Conservation (phyloP, 2,113 vertebrate species). For the Octodon degus region DNA sequence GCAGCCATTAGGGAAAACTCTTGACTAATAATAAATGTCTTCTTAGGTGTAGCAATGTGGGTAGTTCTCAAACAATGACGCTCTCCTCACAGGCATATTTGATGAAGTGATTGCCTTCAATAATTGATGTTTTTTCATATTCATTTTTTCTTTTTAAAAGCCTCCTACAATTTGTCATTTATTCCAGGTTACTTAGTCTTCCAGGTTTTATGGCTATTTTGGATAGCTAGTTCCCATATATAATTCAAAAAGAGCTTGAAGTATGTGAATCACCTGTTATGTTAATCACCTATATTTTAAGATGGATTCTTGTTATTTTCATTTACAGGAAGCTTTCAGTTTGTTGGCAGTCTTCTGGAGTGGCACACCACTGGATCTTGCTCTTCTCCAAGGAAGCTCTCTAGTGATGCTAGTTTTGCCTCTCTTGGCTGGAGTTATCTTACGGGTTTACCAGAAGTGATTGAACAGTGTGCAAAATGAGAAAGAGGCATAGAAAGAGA, state of each 20-base stretch:
- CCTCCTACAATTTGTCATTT: not conserved
- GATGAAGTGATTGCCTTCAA: not conserved
- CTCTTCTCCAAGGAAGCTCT: not conserved
- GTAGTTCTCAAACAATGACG: not conserved
- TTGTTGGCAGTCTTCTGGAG: not conserved
- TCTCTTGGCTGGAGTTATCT: not conserved
- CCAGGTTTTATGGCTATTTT: not conserved
- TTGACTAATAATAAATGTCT: not conserved
- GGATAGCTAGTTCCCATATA: not conserved
- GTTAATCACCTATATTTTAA: not conserved
- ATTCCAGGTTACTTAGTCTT: not conserved
- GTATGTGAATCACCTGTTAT: not conserved
- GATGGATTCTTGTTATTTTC: not conserved
- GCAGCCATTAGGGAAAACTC: not conserved
- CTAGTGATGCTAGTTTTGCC: not conserved
- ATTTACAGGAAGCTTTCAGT: not conserved
- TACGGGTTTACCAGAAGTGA: not conserved
- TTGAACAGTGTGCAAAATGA: not conserved
- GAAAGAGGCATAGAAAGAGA: not conserved
- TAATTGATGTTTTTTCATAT: not conserved
- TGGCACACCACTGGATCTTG: not conserved
- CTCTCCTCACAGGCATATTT: not conserved
- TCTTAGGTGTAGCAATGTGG: not conserved
- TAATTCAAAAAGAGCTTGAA: not conserved
- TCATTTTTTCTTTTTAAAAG: not conserved